Evolutionary conservation across 2,888 invertebrate genomes (phyloP), one percentile per base, ranked within the genome.

Genomic region (Labia minor): DNA sequence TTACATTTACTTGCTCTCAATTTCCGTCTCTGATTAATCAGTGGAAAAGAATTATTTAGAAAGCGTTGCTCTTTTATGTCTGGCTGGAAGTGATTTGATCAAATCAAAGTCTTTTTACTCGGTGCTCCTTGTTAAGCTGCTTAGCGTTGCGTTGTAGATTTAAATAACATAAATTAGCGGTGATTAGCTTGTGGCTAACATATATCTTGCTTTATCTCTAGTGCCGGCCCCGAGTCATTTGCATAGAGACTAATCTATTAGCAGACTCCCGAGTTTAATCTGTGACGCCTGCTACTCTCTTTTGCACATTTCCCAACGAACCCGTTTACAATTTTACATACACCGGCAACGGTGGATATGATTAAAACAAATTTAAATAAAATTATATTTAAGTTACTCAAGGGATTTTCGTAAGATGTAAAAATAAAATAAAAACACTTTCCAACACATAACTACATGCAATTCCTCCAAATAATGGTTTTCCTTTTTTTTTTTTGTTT

Each of bases 91-190:
- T 49, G 49, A 26, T 26, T 26, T 26, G 26, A 49, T 49, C 49
- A 49, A 49, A 49, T 49, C 49, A 49, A 49, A 49, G 49, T 49
- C 49, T 49, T 26, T 26, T 26, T 26, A 26, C 8, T 16, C n/a
- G 14, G 8, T 49, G 49, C 49, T 49, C 49, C 49, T 49, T 49
- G 49, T 16, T 49, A 49, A 49, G 49, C 49, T 49, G 49, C 49
- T 49, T 49, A 49, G 49, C 14, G 49, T 49, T 49, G 49, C 49
- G 49, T 49, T 49, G 49, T 49, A 49, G 49, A 49, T 49, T 49
- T 49, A 49, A 49, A 49, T 49, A 49, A 49, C 49, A 49, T 49
- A 49, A 49, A 49, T 49, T 49, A 49, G 49, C 49, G 49, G 49
- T 49, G 49, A 49, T 49, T 49, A 49, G 49, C 49, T 16, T 49